A percentile compares a stretch with the other conserved stretches of the same genome.
Evolutionary conservation across 1,140 invertebrate species (phyloP).

Genomic region (Caenorhabditis briggsae): DNA sequence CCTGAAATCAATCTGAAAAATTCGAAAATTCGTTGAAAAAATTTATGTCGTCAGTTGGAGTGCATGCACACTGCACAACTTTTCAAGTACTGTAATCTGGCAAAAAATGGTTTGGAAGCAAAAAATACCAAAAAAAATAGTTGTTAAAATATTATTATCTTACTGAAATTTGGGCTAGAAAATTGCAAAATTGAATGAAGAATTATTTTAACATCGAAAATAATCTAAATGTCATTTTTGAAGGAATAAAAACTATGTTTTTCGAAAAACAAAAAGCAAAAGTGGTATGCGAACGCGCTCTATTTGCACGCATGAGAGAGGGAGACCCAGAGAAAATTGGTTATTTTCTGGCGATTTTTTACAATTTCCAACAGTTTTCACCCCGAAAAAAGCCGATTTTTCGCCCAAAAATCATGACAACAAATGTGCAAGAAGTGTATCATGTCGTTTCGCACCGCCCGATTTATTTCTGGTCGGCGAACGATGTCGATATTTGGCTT

Average conservation of each 20-base stretch:
- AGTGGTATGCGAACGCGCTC: slow-evolving; percentile 3
- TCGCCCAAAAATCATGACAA: background rate
- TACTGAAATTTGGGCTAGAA: background rate
- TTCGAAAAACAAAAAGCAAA: background rate
- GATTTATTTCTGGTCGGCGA: slow-evolving; percentile 61
- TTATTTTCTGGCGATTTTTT: background rate
- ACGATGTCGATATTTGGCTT: slow-evolving; percentile 65
- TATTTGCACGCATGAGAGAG: background rate
- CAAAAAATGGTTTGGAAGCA: background rate
- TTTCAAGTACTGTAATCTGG: no score
- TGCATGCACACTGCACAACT: no score
- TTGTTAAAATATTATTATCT: no score
- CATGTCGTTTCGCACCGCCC: slow-evolving; percentile 58
- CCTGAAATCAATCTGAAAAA: no score
- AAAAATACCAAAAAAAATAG: background rate
- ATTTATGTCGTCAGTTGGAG: no score
- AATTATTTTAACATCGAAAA: no score
- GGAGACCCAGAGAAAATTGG: background rate
- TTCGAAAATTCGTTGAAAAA: background rate
- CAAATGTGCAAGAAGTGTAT: slow-evolving; percentile 40
- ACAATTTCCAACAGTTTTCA: background rate
- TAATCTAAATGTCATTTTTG: no score
- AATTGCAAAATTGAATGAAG: no score
- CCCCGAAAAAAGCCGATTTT: background rate
- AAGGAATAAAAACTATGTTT: no score